These are phyloP conservation scores for Rhagoletis pomonella DNA, from an alignment of 1,140 invertebrate species.

Conservation along the genomic window DNA sequence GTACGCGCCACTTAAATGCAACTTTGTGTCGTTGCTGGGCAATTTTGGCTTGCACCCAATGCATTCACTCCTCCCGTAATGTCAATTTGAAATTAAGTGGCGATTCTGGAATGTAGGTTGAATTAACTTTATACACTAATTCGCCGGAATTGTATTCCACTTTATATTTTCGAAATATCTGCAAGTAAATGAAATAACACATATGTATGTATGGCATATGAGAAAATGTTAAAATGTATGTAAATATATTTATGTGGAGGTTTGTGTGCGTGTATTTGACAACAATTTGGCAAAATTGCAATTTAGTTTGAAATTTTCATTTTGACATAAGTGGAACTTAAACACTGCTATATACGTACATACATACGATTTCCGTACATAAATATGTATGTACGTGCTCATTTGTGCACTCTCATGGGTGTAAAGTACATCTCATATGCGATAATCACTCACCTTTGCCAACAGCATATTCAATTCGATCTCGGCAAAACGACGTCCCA, in stretches of 20 bases:
- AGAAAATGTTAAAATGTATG: constrained; percentile 21
- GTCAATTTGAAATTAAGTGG: constrained; percentile 80
- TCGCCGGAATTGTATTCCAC: constrained; percentile 79
- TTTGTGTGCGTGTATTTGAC: neutral
- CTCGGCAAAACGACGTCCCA: constrained; percentile 88
- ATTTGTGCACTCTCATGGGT: no score
- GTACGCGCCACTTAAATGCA: neutral
- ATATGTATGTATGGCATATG: neutral
- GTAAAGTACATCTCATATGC: no score
- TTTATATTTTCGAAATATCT: constrained; percentile 82
- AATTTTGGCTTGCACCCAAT: neutral
- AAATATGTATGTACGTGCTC: neutral
- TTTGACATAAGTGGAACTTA: neutral
- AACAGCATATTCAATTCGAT: constrained; percentile 85
- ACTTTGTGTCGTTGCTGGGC: neutral
- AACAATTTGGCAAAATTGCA: neutral
- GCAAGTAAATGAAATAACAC: constrained; percentile 64
- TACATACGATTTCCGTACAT: neutral
- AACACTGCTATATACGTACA: neutral
- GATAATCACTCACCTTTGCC: constrained; percentile 73
- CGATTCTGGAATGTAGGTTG: constrained; percentile 82
- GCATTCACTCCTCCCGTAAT: constrained; percentile 64
- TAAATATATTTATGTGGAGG: neutral
- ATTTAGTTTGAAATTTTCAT: neutral
- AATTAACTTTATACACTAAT: constrained; percentile 82